These are phyloP conservation scores for Allobates femoralis DNA, from an alignment of 2,797 vertebrate genomes.

Conservation along the genomic window DNA sequence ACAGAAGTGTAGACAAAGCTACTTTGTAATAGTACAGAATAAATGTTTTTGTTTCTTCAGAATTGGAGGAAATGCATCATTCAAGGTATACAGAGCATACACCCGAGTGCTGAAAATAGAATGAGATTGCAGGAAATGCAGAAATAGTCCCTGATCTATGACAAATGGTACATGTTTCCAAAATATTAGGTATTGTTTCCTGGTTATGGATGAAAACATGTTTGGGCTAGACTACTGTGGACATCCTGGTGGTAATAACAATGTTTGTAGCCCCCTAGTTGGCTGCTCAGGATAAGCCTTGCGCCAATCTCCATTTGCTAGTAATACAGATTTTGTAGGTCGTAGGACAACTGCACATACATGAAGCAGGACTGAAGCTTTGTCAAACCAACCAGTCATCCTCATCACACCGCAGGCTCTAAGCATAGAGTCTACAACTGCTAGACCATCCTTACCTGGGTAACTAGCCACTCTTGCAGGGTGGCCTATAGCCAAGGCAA, in stretches of 20 bases:
- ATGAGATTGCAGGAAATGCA: conserved; percentile 17
- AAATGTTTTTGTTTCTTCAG: neutral
- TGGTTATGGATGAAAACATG: neutral
- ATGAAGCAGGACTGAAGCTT: no score
- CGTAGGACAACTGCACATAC: neutral
- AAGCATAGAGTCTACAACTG: neutral
- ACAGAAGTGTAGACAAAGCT: neutral
- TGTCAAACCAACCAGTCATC: no score
- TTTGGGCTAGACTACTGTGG: neutral
- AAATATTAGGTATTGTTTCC: neutral
- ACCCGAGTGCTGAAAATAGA: neutral
- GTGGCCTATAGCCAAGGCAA: no score
- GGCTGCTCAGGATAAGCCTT: neutral
- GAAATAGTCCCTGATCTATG: conserved; percentile 5
- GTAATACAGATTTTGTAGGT: neutral
- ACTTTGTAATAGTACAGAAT: neutral
- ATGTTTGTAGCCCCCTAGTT: neutral
- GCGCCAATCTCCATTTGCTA: neutral
- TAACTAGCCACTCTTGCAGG: no score
- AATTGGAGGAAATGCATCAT: neutral
- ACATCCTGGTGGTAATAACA: neutral
- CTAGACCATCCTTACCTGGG: neutral
- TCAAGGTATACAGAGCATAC: neutral
- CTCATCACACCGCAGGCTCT: no score
- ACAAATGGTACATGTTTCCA: neutral